Percentiles rank a stretch among this genome's conserved stretches.
These are phyloP conservation scores for Carettochelys insculpta DNA, from an alignment of 2,113 vertebrate genomes.

Conservation along the genomic window DNA sequence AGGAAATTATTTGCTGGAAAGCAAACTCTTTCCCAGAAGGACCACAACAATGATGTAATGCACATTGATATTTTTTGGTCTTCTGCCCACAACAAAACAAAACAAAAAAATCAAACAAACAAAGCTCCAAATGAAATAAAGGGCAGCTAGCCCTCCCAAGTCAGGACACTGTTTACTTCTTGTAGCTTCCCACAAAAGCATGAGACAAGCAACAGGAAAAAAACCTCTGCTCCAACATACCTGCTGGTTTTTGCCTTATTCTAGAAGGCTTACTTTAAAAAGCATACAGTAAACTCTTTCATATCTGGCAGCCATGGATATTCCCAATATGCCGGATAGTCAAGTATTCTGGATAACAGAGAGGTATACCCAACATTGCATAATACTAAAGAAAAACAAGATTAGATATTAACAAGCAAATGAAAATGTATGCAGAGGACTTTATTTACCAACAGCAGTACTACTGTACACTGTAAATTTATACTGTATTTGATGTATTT, in stretches of 20 bases:
- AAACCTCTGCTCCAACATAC: background rate
- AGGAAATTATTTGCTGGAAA: constrained; percentile 7
- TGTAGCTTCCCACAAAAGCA: background rate
- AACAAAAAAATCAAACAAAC: background rate
- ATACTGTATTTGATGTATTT: too few species aligned
- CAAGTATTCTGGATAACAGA: too few species aligned
- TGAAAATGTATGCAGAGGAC: too few species aligned
- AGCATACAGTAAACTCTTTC: too few species aligned
- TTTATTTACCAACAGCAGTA: too few species aligned
- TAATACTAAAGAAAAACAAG: too few species aligned
- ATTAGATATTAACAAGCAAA: too few species aligned
- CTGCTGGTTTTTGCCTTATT: background rate
- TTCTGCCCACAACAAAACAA: background rate
- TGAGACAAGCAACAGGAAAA: background rate
- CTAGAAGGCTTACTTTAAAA: background rate
- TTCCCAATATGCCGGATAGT: too few species aligned
- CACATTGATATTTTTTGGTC: background rate
- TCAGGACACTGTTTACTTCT: background rate
- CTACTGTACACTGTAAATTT: too few species aligned
- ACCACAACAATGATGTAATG: background rate
- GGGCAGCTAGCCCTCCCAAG: background rate
- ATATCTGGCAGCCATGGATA: too few species aligned
- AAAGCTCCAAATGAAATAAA: background rate
- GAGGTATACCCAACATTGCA: too few species aligned
- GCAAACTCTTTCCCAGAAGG: background rate